Base-by-base conservation (phyloP, 2,113 vertebrate genomes). In the Indicator maculatus region DNA sequence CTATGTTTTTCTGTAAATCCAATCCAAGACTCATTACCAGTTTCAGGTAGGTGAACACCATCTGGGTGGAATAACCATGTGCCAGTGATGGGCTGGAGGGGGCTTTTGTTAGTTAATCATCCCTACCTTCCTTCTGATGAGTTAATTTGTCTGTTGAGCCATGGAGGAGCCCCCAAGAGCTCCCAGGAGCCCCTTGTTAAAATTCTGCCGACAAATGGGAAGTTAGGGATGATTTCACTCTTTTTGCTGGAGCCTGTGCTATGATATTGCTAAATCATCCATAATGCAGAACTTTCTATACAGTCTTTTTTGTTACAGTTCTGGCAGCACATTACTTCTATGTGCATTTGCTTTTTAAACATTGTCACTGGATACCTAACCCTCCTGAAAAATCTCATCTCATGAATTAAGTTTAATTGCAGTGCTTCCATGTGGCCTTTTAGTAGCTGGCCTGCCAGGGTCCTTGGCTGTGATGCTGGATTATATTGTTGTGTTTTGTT, bases 81-180 rank as follows among this genome's bases (percentile, higher is more conserved):
- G 50, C 73, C 79, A 86, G 52, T 86, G 89, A 95, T 93, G 85
- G 88, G 95, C 96, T 97, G 92, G 90, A 95, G 94, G 93, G 92
- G 94, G n/a, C 90, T 97, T 64, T 94, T 96, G 91, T 92, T 97
- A 96, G 83, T 95, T 96, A 96, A 97, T 97, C 96, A 96, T 97
- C 96, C 95, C 93, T 96, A 59, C 91, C 91, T 94, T 94, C 79
- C 74, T 30, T 93, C 71, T 97, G 93, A 97, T 97, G 95, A 96
- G 85, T 93, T 96, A 93, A 97, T 96, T 97, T 96, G 94, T 93
- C 85, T 93, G 78, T 82, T 92, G 95, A 95, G 92, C 86, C 95
- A 95, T 96, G 92, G 86, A 95, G 65, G 83, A 94, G 79, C 74
- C 83, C 90, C 88, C 88, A 96, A 94, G 93, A 96, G 95, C 90